Evolutionary conservation across 2,888 invertebrate species (phyloP).

Genomic region (Agrilus biguttatus): DNA sequence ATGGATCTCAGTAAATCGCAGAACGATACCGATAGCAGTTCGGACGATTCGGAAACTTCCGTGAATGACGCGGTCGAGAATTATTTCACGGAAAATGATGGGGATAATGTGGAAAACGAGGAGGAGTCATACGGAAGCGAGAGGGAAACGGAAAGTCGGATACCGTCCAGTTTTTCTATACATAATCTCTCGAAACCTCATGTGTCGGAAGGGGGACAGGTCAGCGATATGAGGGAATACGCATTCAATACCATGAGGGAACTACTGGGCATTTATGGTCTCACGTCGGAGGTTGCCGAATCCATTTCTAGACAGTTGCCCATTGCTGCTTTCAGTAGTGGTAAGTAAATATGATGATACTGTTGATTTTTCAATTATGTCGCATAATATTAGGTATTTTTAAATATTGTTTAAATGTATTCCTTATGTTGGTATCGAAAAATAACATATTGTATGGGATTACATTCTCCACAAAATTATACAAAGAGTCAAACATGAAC

Average conservation of each 20-base stretch:
- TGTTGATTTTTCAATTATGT: background rate
- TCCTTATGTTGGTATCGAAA: too few species aligned
- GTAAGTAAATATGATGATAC: conserved; percentile 37
- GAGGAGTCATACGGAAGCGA: conserved; percentile 9
- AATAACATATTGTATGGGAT: too few species aligned
- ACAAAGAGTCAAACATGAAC: too few species aligned
- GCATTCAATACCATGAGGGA: conserved; percentile 71
- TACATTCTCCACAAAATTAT: too few species aligned
- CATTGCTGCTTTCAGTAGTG: conserved; percentile 52
- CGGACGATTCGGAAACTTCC: conserved; percentile 17
- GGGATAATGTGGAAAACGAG: conserved; percentile 13
- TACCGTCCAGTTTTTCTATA: conserved; percentile 28
- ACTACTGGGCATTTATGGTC: conserved; percentile 59
- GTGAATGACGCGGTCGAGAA: conserved; percentile 34
- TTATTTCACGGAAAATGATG: conserved; percentile 17
- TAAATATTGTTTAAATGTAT: too few species aligned
- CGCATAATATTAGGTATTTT: background rate
- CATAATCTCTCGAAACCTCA: conserved; percentile 30
- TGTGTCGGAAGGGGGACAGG: conserved; percentile 21
- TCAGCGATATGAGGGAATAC: conserved; percentile 55
- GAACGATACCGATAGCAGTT: conserved; percentile 23
- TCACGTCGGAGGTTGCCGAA: conserved; percentile 57
- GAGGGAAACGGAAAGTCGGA: conserved; percentile 16
- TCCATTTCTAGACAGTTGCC: conserved; percentile 54
- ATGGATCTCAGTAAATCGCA: conserved; percentile 26